These are phyloP conservation scores for Fregetta grallaria DNA, from an alignment of 2,113 vertebrate genomes.

Conservation along the genomic window DNA sequence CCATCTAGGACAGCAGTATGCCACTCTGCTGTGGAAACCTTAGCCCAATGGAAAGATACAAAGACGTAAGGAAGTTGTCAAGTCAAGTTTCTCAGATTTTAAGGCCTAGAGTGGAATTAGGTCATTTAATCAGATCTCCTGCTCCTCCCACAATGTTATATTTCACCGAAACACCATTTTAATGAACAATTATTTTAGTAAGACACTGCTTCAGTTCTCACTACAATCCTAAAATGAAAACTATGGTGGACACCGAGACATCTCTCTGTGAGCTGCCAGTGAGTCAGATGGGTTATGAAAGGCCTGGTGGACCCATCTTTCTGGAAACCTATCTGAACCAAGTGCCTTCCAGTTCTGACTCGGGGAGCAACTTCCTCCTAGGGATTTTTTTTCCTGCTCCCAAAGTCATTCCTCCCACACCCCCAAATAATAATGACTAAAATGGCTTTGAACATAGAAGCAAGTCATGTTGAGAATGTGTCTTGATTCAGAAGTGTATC, in stretches of 20 bases:
- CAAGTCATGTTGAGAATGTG: neutral
- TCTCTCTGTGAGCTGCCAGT: neutral
- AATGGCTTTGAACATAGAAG: neutral
- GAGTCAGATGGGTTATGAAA: neutral
- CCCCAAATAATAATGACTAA: neutral
- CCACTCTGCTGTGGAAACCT: neutral
- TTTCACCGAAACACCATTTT: neutral
- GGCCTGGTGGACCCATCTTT: neutral
- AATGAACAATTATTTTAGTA: neutral
- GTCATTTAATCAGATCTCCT: neutral
- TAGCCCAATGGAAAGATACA: accelerated
- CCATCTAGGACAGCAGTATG: neutral
- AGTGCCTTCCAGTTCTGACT: neutral
- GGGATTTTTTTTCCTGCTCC: neutral
- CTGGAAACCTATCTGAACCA: neutral
- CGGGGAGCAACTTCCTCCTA: neutral
- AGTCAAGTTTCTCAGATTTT: neutral
- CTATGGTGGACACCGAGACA: neutral
- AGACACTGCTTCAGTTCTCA: neutral
- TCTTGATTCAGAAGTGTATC: neutral
- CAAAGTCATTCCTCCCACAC: neutral
- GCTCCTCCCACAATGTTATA: neutral
- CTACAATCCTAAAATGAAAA: neutral
- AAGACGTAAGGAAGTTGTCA: neutral
- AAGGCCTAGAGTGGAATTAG: neutral